Percentiles rank a stretch among this genome's conserved stretches.
These are phyloP conservation scores for Drosophila borborema DNA, from an alignment of 2,888 invertebrate species.

Conservation along the genomic window DNA sequence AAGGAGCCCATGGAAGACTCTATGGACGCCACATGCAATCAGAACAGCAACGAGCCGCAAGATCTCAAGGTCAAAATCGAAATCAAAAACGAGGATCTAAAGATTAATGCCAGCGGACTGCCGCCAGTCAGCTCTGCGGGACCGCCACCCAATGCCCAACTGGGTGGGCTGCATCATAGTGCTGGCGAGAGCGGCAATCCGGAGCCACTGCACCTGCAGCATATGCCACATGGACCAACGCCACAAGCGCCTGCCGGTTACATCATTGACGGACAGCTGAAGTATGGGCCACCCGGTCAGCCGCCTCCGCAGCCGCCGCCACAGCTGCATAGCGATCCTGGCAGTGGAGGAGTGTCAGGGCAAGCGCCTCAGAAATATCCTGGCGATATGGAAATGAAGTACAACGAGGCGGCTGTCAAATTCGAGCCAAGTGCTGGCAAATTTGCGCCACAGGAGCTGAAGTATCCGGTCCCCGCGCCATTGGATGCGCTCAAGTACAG, in stretches of 20 bases:
- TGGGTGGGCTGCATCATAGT: conserved; percentile 61
- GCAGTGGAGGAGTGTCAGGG: conserved; percentile 53
- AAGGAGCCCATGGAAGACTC: conserved; percentile 86
- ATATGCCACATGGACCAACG: conserved; percentile 68
- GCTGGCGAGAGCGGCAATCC: conserved; percentile 68
- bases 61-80: conserved; percentile 91
- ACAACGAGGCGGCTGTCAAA: conserved; percentile 82
- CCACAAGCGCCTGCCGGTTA: conserved; percentile 76
- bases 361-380: conserved; percentile 81
- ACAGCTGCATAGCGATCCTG: conserved; percentile 73
- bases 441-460: conserved; percentile 84
- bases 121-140: conserved; percentile 43
- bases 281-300: conserved; percentile 74
- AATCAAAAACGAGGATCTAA: conserved; percentile 85
- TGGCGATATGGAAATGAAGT: conserved; percentile 84
- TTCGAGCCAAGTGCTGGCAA: conserved; percentile 76
- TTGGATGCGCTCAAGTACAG: conserved; percentile 83
- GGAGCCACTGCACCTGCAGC: conserved; percentile 83
- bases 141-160: conserved; percentile 47
- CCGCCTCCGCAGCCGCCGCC: conserved; percentile 67
- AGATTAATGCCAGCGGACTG: conserved; percentile 59
- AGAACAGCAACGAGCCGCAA: conserved; percentile 88
- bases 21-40: conserved; percentile 85
- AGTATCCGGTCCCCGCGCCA: conserved; percentile 85
- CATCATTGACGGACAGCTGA: conserved; percentile 81